Base-by-base conservation (phyloP, 2,888 invertebrate species). In the Spicauda simplicius region DNA sequence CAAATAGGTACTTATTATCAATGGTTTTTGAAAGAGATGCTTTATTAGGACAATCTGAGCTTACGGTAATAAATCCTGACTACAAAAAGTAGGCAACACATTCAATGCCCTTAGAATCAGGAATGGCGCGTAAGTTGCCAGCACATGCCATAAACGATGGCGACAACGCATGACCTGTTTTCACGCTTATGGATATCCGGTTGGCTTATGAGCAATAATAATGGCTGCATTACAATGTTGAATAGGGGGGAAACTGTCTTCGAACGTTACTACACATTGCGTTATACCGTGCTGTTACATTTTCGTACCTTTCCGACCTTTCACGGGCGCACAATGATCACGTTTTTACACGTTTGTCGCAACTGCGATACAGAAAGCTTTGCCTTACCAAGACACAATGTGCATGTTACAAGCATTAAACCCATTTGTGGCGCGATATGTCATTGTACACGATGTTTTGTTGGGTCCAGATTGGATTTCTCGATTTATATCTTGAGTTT, bases 161-260 rank as follows among this genome's bases (percentile, higher is more conserved):
- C 72, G 79, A 30, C 72, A 79, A 76, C 80, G 80, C 79, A 75
- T 87, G 90, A 85, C 90, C 90, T 74, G 82, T 88, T 88, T 88
- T 77, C 80, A 79, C 88, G 78, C 84, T 81, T 88, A 88, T 89
- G 88, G 90, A 88, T 87, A 86, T 89, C 90, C 90, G 90, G 88
- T 80, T 82, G 70, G 77, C 80, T 80, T 81, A 80, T 80, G 77
- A 78, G 77, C 77, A 79, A 80, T 82, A 84, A 84, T 86, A 88
- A 84, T 85, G 79, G 80, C 73, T 77, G 77, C 79, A 80, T 78
- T 75, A 71, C 73, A 78, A 80, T 77, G 73, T 78, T 75, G 73
- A 77, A 77, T 81, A 77, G 73, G 76, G 76, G 70, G 70, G 70
- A 67, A 67, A 67, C 18, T 57, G 37, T 67, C 61, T 67, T 56